phyloP scores from a whole-genome alignment of 2,797 vertebrate species.

The Catharus ustulatus region DNA sequence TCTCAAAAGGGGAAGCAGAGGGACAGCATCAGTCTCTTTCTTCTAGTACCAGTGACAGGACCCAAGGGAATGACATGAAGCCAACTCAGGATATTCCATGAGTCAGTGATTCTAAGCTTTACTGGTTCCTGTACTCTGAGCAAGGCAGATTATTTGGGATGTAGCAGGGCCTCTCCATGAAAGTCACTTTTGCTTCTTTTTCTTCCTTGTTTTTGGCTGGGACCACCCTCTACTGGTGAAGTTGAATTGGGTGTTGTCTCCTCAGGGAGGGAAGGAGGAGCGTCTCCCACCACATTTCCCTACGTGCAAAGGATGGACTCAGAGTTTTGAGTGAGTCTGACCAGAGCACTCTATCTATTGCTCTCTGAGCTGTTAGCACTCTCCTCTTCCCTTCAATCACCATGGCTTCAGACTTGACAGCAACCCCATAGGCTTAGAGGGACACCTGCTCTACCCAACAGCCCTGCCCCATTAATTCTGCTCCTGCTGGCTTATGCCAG shows the following conservation, averaged over 20 bases:
- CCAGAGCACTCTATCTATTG: neutral
- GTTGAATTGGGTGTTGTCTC: neutral
- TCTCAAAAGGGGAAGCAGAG: neutral
- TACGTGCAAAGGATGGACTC: neutral
- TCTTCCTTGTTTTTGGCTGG: neutral
- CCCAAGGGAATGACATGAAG: neutral
- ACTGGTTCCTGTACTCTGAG: neutral
- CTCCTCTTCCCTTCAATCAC: neutral
- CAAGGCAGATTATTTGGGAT: neutral
- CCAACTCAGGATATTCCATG: neutral
- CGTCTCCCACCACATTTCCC: neutral
- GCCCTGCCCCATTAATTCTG: neutral
- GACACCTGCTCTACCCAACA: neutral
- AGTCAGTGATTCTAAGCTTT: neutral
- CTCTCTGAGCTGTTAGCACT: neutral
- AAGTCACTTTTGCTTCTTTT: neutral
- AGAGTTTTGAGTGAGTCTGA: neutral
- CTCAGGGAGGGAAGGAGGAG: neutral
- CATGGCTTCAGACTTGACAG: neutral
- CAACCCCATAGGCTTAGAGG: neutral
- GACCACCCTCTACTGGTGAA: neutral
- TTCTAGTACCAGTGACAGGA: neutral
- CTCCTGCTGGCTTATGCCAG: neutral
- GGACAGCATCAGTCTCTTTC: neutral
- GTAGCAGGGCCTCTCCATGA: neutral